Evolutionary conservation across 2,888 invertebrate genomes (phyloP).

Genomic region (Adineta ricciae): DNA sequence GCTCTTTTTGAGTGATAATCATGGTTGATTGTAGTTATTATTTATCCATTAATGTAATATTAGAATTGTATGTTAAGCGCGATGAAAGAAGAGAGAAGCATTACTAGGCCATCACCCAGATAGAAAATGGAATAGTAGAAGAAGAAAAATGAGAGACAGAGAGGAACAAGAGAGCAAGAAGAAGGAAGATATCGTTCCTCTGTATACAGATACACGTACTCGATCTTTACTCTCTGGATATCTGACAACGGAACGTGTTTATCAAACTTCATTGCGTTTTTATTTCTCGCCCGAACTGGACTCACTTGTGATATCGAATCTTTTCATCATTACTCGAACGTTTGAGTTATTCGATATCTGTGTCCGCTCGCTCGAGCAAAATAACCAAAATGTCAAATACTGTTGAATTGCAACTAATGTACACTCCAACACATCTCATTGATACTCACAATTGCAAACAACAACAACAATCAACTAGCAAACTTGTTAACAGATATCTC

Average conservation of each 20-base stretch:
- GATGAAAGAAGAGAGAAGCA: not conserved
- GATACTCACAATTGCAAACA: not conserved
- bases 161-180: not conserved
- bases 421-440: not conserved
- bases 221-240: not conserved
- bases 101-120: not conserved
- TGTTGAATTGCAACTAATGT: not conserved
- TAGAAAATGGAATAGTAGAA: not conserved
- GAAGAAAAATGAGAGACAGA: not conserved
- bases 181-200: not conserved
- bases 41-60: slow-evolving; percentile 8
- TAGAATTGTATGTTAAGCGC: not conserved
- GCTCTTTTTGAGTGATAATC: not conserved
- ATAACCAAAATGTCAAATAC: not conserved
- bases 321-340: not conserved
- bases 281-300: not conserved
- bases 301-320: not conserved
- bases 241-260: not conserved
- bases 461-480: not conserved
- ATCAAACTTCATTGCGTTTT: not conserved
- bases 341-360: too few species aligned
- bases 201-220: not conserved
- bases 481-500: not conserved
- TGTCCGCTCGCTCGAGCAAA: too few species aligned
- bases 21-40: not conserved